Percentiles rank a stretch among this genome's conserved stretches.
Evolutionary conservation across 2,113 vertebrate species (phyloP).

Genomic region (Laticauda colubrina): DNA sequence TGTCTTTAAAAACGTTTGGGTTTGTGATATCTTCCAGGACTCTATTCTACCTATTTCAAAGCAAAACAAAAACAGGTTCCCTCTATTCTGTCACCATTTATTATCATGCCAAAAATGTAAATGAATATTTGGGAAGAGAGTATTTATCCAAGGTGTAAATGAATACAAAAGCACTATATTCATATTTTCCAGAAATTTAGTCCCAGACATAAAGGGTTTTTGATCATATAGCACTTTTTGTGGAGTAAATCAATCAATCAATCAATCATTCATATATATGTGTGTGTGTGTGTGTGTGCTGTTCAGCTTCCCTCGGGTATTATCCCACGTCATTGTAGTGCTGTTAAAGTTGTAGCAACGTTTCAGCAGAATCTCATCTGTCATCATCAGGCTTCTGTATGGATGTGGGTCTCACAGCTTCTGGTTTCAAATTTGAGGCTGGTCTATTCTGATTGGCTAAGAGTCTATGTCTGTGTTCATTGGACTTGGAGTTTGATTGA

Average conservation of each 20-base stretch:
- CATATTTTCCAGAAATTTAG: background rate
- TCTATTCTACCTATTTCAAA: background rate
- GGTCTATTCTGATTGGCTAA: no score
- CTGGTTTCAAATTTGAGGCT: no score
- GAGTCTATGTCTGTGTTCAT: no score
- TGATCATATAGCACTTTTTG: constrained; percentile 5
- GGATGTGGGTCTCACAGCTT: no score
- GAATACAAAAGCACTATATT: background rate
- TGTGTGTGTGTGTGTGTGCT: no score
- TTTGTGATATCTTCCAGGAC: background rate
- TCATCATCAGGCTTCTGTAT: no score
- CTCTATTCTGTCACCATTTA: background rate
- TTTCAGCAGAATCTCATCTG: no score
- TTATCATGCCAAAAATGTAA: background rate
- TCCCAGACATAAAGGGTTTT: background rate
- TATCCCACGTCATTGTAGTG: no score
- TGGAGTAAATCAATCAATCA: background rate
- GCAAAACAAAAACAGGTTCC: background rate
- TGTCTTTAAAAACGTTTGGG: background rate
- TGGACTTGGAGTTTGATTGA: no score
- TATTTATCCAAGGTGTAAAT: background rate
- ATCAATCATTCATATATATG: no score
- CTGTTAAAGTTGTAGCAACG: no score
- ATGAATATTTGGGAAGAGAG: background rate
- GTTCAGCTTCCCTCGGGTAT: no score